phyloP scores from a whole-genome alignment of 2,797 vertebrate species.

The Pseudochromis fuscus region DNA sequence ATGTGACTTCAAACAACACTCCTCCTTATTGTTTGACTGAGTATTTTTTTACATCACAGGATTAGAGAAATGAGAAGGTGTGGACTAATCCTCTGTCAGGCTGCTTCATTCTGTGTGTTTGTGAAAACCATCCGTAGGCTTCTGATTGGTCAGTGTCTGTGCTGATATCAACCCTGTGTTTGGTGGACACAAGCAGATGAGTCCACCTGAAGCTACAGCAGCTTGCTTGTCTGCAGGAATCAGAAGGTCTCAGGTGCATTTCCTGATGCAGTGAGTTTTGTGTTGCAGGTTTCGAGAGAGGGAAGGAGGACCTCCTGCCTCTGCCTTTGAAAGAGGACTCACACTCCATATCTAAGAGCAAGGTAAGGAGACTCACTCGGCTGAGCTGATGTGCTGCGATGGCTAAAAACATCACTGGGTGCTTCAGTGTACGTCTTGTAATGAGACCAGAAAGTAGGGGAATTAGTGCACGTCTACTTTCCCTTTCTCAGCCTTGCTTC shows the following conservation, averaged over 20 bases:
- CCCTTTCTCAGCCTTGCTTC: conserved; percentile 29
- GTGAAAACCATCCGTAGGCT: background rate
- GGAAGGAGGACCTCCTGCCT: conserved; percentile 89
- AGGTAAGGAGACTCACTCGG: conserved; percentile 83
- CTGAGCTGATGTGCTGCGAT: background rate
- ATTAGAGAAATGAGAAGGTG: conserved; percentile 7
- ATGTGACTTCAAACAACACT: background rate
- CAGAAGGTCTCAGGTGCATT: background rate
- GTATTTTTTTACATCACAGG: conserved; percentile 11
- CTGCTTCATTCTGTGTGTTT: background rate
- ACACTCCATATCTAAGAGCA: conserved; percentile 97
- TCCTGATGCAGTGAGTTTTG: conserved; percentile 27
- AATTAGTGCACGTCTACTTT: conserved; percentile 25
- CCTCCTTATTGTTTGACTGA: background rate
- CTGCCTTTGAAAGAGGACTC: conserved; percentile 93
- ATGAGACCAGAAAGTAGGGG: conserved; percentile 43
- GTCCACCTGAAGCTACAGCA: background rate
- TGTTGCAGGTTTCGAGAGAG: conserved; percentile 92
- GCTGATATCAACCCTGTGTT: background rate
- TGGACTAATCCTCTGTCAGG: background rate
- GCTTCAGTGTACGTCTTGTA: conserved; percentile 8
- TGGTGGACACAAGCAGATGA: background rate
- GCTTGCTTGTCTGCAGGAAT: background rate
- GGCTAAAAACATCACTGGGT: background rate
- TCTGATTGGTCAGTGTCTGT: background rate